Evolutionary conservation across 2,888 invertebrate species (phyloP), one percentile per base, ranked within the genome.

Genomic region (Cheilosia pagana): DNA sequence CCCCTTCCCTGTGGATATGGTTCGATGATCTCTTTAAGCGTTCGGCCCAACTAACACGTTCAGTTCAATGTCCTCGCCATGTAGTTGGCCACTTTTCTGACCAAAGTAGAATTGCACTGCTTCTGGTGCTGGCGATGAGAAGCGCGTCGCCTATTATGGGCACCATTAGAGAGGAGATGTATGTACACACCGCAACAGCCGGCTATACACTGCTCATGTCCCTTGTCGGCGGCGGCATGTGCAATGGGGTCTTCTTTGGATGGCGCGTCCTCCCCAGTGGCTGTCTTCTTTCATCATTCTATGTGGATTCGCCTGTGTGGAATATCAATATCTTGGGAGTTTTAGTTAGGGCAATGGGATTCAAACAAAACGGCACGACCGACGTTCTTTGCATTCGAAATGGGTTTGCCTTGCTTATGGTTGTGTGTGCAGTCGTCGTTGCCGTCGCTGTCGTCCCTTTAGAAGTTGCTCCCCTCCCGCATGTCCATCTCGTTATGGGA

Each of bases 11-110:
- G 55, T 55, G 57, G 86, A 76, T 74, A 81, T 81, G 86, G 86
- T 86, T 86, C 86, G 86, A 82, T 86, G 86, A 86, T 86, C 86
- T 77, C 81, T 82, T 72, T 77, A 74, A 70, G 63, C 65, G 63
- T 65, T 79, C 71, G 28, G 39, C 57, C 59, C 67, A 75, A 76
- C 79, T 85, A 81, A 81, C 85, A 85, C 79, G 81, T 81, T 75
- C 74, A 74, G 86, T 86, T 82, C 86, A 86, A 82, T 74, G 86
- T 81, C 72, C 86, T 70, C 59, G 35, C 31, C 3, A 4, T 35
- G 12, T 21, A 35, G 53, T 62, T 72, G 65, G 75, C 55, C 68
- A 75, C 7, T 70, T 57, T 70, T 81, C 53, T 53, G 53, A 53
- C 28, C 53, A 53, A 16, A 53, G 28, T 50, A n/a, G n/a, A 21